phyloP scores from a whole-genome alignment of 2,113 vertebrate species.

The Cinclus mexicanus region DNA sequence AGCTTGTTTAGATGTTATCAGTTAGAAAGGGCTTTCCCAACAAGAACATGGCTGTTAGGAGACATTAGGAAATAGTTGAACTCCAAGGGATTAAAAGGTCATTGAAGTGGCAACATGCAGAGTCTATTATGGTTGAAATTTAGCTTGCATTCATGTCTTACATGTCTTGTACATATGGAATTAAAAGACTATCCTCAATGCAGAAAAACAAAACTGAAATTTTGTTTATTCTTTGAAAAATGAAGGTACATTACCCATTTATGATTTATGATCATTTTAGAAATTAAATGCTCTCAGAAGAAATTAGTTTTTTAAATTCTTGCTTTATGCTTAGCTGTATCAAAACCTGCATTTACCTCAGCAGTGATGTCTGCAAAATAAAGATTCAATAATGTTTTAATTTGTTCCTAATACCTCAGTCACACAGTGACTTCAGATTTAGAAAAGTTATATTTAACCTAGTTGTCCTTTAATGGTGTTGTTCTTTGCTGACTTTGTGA shows the following conservation, averaged over 20 bases:
- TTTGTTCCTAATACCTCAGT: background rate
- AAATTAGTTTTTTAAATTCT: background rate
- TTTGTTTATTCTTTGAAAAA: constrained; percentile 26
- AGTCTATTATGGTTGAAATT: constrained; percentile 56
- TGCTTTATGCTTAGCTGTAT: background rate
- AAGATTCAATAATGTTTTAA: background rate
- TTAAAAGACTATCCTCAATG: background rate
- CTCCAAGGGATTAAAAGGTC: constrained; percentile 77
- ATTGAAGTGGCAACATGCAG: constrained; percentile 67
- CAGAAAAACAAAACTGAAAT: background rate
- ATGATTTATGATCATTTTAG: background rate
- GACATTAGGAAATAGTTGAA: constrained; percentile 84
- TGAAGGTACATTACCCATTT: background rate
- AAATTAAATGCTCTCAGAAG: background rate
- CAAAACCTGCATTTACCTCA: background rate
- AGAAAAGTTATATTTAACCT: background rate
- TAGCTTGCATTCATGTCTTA: constrained; percentile 14
- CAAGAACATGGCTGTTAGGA: constrained; percentile 80
- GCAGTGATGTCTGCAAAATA: background rate
- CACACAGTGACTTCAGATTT: background rate
- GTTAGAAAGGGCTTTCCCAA: constrained; percentile 77
- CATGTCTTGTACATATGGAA: background rate
- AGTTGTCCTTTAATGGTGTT: background rate
- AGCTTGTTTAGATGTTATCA: constrained; percentile 85
- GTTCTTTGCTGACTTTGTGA: background rate